Conservation (phyloP, 2,888 invertebrate genomes). For the Elegia similella region DNA sequence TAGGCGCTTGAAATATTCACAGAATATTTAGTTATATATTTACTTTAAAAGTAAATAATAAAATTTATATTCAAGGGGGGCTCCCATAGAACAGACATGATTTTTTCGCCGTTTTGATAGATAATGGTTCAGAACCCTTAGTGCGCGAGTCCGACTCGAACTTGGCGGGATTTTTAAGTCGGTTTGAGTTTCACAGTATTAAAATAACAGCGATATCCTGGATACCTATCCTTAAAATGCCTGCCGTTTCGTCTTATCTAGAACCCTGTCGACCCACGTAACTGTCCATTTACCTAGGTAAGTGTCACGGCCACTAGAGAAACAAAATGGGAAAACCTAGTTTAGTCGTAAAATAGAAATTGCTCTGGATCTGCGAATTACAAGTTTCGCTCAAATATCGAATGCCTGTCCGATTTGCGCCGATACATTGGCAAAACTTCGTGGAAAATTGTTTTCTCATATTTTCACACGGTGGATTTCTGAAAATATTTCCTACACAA, state of each 20-base stretch:
- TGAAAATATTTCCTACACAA: not conserved
- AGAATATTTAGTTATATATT: too few species aligned
- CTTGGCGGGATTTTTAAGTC: too few species aligned
- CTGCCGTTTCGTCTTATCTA: not conserved
- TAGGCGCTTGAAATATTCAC: too few species aligned
- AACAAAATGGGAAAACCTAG: conserved; percentile 1
- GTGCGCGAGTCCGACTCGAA: too few species aligned
- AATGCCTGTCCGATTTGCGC: conserved; percentile 1
- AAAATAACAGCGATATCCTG: not conserved
- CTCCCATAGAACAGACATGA: too few species aligned
- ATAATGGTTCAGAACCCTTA: too few species aligned
- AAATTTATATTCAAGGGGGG: too few species aligned
- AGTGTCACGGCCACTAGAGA: conserved; percentile 7
- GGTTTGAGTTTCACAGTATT: too few species aligned
- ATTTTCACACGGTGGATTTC: not conserved
- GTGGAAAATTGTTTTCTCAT: conserved; percentile 5
- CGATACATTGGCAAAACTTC: conserved; percentile 1
- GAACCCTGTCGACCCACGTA: not conserved
- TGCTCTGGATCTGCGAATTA: not conserved
- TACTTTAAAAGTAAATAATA: too few species aligned
- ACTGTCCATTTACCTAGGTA: conserved; percentile 15
- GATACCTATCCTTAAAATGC: not conserved
- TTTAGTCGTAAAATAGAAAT: not conserved
- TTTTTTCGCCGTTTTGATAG: too few species aligned
- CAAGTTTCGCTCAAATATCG: conserved; percentile 5